Evolutionary conservation across 2,888 invertebrate species (phyloP), one percentile per base, ranked within the genome.

Genomic region (Drosophila kambysellisi): DNA sequence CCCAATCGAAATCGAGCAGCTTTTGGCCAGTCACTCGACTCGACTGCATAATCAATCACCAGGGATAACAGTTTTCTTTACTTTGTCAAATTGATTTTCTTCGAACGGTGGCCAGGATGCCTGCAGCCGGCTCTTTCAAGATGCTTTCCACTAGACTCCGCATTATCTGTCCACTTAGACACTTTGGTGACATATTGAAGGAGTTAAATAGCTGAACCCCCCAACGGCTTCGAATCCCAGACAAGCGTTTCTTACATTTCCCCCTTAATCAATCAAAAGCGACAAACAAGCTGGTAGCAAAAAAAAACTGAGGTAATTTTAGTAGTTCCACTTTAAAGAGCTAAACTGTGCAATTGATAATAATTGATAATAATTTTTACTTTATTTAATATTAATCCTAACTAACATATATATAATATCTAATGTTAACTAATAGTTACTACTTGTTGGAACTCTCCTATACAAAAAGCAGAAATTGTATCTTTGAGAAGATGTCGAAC

Each of bases 171-270:
- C 85, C 73, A 81, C 58, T 79, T 73, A 84, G 85, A 88, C 89
- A 88, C 78, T 88, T 84, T 72, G 76, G 70, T 86, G 89, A 89
- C 85, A 86, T 89, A 86, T 86, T 89, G 85, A 86, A 86, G 82
- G 85, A 86, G 85, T 86, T 89, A 86, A 89, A 89, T 78, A 78
- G 88, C 88, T 69, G 76, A 76, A 60, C 71, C 66, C 71, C 67
- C 62, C 52, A 70, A 53, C 71, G 63, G 71, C 65, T 67, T 71
- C 70, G 33, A 66, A 48, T 65, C 66, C 63, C 60, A 68, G 57
- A 70, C 74, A 65, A 74, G 46, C 46, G 46, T 74, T 74, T 69
- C 82, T 66, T 74, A 67, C 74, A 66, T 58, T 62, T 33, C 64
- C 54, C 43, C 46, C 56, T 41, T 58, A 78, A 81, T 79, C 82